Base-by-base conservation (phyloP, 2,113 vertebrate genomes). In the Siniperca chuatsi region DNA sequence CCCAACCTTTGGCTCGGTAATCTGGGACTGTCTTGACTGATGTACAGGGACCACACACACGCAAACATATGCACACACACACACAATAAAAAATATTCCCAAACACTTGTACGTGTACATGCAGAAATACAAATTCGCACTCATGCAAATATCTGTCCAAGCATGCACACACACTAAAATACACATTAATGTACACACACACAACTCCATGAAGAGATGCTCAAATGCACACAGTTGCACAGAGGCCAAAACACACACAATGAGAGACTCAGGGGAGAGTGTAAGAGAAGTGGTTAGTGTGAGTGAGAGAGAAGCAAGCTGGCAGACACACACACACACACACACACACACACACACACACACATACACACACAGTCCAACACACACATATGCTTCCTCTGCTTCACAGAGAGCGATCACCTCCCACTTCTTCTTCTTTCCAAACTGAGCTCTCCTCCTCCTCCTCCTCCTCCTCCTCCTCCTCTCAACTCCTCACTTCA, bases 401-500 rank as follows among this genome's bases (percentile, higher is more conserved):
- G 71, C 87, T 84, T 87, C 84, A 83, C 91, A 86, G 88, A 82
- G 75, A 86, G 73, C 81, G 76, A 93, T 92, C 92, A 89, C 88
- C 89, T 92, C 92, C 91, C 88, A 89, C 90, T 87, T 90, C 72
- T 87, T 92, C 86, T 88, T 82, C 84, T 82, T 86, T 91, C 84
- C 87, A 89, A 92, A 86, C 83, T 66, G 62, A 88, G 87, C 82
- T 81, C 54, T 57, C 85, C 85, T 84, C 83, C 84, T 82, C 72
- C 83, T 86, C 76, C 4, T 37, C 35, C 35, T 37, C 35, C 68
- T 91, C 82, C 70, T 86, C 35, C 35, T 37, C 35, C 68, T 91
- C 82, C 70, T 86, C 85, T 85, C 87, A 85, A 83, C 91, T 90
- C 89, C 87, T 92, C 93, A 93, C 94, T 92, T 94, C 93, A 93